Conservation (phyloP, 1,140 invertebrate genomes). For the Macrocentrus cingulum region DNA sequence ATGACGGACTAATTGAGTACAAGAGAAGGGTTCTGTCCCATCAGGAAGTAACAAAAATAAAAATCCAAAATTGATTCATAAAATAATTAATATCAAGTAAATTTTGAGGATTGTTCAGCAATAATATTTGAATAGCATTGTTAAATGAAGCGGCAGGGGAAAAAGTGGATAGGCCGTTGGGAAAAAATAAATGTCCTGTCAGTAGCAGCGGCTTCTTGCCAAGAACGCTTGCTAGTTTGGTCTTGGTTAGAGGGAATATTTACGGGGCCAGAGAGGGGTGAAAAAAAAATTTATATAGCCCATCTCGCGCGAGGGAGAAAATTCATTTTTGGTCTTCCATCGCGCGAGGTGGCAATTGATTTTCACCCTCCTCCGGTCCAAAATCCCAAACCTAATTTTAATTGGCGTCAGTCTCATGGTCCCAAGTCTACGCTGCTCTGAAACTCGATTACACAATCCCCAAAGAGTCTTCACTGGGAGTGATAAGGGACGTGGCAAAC, state of each 20-base stretch:
- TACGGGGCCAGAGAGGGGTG: conserved; percentile 39
- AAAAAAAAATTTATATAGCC: conserved; percentile 37
- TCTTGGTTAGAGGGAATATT: conserved; percentile 49
- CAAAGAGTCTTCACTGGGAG: conserved; percentile 1
- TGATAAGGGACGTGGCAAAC: neutral
- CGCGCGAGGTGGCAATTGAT: conserved; percentile 29
- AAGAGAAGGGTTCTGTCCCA: too few species aligned
- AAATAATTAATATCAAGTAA: too few species aligned
- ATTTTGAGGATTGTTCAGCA: too few species aligned
- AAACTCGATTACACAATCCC: conserved; percentile 14
- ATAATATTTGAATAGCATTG: too few species aligned
- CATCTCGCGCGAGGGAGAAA: conserved; percentile 11
- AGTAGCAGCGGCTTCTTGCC: conserved; percentile 54
- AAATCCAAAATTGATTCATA: too few species aligned
- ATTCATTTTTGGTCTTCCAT: conserved; percentile 3
- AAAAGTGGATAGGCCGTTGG: conserved; percentile 21
- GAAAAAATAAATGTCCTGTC: conserved; percentile 55
- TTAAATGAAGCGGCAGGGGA: too few species aligned
- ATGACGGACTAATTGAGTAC: too few species aligned
- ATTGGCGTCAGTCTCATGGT: conserved; percentile 27
- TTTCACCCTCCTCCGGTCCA: conserved; percentile 18
- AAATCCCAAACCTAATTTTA: conserved; percentile 16
- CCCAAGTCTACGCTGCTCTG: neutral
- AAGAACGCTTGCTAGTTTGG: conserved; percentile 52
- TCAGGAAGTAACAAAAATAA: too few species aligned